Percentiles rank a stretch among this genome's conserved stretches.
phyloP scores from a whole-genome alignment of 2,797 vertebrate species.

The Pseudomugil gertrudae region DNA sequence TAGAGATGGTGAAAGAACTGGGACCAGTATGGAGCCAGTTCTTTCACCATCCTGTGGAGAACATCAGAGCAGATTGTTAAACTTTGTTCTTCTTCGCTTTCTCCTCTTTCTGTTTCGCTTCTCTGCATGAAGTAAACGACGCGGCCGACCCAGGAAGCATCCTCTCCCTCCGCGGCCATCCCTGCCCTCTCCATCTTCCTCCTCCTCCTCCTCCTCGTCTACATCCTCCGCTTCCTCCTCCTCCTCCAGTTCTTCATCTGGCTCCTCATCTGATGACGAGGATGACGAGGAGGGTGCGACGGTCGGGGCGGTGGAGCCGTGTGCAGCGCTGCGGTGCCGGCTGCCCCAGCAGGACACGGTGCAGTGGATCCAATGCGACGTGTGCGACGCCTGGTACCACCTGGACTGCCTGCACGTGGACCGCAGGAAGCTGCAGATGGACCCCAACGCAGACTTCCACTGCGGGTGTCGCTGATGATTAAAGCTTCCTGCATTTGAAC shows the following conservation, averaged over 20 bases:
- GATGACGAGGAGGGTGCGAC: conserved; percentile 44
- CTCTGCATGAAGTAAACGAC: conserved; percentile 74
- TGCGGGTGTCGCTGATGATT: conserved; percentile 81
- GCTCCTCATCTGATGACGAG: conserved; percentile 60
- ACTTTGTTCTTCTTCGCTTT: no score
- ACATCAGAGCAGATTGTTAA: no score
- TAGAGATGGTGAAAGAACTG: no score
- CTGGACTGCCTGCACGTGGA: conserved; percentile 84
- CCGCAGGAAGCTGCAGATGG: conserved; percentile 79
- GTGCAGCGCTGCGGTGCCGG: conserved; percentile 79
- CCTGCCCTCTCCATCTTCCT: conserved; percentile 76
- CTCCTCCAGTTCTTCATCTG: conserved; percentile 71
- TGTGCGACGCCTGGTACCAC: conserved; percentile 89
- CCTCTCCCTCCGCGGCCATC: conserved; percentile 76
- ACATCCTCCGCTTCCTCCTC: conserved; percentile 76
- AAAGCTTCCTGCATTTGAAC: neutral
- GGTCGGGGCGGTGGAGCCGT: conserved; percentile 76
- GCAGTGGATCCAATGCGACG: conserved; percentile 91
- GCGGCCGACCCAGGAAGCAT: conserved; percentile 85
- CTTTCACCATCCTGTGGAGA: no score
- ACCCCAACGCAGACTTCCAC: conserved; percentile 86
- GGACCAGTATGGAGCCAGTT: no score
- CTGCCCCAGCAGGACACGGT: conserved; percentile 89
- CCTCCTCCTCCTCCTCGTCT: conserved; percentile 69
- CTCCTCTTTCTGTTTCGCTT: neutral